These are phyloP conservation scores for Camponotus fellah DNA, from an alignment of 2,888 invertebrate species.

Conservation along the genomic window DNA sequence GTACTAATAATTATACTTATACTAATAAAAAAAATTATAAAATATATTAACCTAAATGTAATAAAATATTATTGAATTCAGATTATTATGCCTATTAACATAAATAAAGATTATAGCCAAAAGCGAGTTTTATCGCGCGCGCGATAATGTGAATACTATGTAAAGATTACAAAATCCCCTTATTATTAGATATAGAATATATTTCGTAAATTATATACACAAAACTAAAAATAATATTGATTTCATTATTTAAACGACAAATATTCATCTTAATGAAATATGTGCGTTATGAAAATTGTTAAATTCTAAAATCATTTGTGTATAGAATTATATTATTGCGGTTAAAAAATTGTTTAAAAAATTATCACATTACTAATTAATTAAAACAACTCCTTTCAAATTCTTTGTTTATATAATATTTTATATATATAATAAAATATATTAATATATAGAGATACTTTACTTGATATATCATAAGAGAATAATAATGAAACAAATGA, in stretches of 20 bases:
- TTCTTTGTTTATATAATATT: no score
- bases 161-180: background rate
- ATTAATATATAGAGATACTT: background rate
- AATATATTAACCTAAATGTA: background rate
- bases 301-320: background rate
- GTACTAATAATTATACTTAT: no score
- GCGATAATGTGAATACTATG: background rate
- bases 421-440: background rate
- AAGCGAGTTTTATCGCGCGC: background rate
- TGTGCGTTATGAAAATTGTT: background rate
- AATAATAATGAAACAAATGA: background rate
- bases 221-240: background rate
- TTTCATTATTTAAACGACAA: background rate
- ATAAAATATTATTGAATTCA: background rate
- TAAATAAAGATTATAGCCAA: background rate
- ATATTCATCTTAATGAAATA: slow-evolving; percentile 2
- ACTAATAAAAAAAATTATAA: background rate
- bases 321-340: background rate
- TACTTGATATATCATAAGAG: background rate
- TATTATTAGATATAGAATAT: background rate
- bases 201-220: background rate
- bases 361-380: background rate
- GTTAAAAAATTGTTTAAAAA: background rate
- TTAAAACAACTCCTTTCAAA: background rate
- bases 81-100: background rate